Evolutionary conservation across 2,888 invertebrate species (phyloP).

Genomic region (Hedya salicella): DNA sequence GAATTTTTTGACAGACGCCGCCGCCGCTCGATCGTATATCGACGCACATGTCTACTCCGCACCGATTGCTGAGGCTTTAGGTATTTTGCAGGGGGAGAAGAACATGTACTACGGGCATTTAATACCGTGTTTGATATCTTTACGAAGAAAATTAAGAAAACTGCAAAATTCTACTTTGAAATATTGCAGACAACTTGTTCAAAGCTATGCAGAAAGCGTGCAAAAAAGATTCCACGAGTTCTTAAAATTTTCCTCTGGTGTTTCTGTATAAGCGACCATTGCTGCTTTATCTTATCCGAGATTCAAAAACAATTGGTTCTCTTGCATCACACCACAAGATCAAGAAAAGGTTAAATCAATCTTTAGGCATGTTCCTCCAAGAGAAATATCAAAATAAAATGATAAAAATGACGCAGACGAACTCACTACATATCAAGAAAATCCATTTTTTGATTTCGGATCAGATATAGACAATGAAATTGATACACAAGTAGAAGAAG

Average conservation of each 20-base stretch:
- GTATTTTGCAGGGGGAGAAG: not conserved
- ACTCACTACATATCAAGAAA: not conserved
- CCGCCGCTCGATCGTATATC: too few species aligned
- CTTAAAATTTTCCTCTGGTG: not conserved
- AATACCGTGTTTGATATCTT: conserved; percentile 10
- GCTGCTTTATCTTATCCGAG: not conserved
- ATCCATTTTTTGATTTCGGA: conserved; percentile 18
- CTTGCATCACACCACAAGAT: not conserved
- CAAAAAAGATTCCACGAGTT: not conserved
- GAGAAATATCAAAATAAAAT: not conserved
- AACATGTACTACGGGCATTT: not conserved
- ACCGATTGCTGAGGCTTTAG: conserved; percentile 15
- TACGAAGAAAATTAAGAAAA: conserved; percentile 16
- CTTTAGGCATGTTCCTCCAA: not conserved
- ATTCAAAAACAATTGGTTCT: conserved; percentile 6
- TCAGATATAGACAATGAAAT: not conserved
- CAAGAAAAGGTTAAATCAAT: not conserved
- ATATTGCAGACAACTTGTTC: not conserved
- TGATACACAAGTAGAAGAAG: too few species aligned
- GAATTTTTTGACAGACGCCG: too few species aligned
- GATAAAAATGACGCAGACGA: not conserved
- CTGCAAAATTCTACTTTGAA: not conserved
- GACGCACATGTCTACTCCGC: conserved; percentile 1
- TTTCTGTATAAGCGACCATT: not conserved
- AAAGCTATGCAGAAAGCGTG: not conserved